Evolutionary conservation across 2,888 invertebrate species (phyloP), one percentile per base, ranked within the genome.

Genomic region (Synanthedon andrenaeformis): DNA sequence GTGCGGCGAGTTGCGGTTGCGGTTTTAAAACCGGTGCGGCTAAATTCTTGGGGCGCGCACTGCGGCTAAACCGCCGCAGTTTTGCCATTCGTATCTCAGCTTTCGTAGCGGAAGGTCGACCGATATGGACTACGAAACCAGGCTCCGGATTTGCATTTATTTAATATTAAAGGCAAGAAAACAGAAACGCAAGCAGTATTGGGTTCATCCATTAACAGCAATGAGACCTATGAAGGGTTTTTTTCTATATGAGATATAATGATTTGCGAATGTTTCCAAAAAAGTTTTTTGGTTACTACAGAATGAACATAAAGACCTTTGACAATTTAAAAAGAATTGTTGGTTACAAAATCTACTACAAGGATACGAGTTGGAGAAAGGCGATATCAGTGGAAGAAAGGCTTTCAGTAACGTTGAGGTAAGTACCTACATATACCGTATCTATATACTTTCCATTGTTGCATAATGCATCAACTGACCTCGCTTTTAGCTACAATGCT

Each of bases 351-450:
- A 50, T 42, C 41, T 51, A 42, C 41, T 51, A 42, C 51, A 52
- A 14, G 41, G 54, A 57, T 53, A 58, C 58, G 49, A 54, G 55
- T 10, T 59, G 48, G 55, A 48, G 58, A 55, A 52, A 58, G 14
- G 58, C 54, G 41, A 58, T 58, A 51, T 54, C 57, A 49, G 54
- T 51, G 41, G 53, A 49, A 6, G 54, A 54, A 52, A 23, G 52
- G 48, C 10, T 54, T 35, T 41, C 41, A 41, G 42, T 57, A 50
- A 57, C 57, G 41, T 51, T 57, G 13, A 50, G 55, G 50, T 57
- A 48, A 48, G 48, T 48, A 48, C 41, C 41, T 41, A 41, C 41
- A 10, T n/a, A 48, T 13, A 48, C 13, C 12, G 13, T 42, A n/a
- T 4, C 13, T 42, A 42, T 4, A 42, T 23, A 23, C n/a, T n/a